Evolutionary conservation across 1,140 invertebrate genomes (phyloP).

Genomic region (Formica exsecta): DNA sequence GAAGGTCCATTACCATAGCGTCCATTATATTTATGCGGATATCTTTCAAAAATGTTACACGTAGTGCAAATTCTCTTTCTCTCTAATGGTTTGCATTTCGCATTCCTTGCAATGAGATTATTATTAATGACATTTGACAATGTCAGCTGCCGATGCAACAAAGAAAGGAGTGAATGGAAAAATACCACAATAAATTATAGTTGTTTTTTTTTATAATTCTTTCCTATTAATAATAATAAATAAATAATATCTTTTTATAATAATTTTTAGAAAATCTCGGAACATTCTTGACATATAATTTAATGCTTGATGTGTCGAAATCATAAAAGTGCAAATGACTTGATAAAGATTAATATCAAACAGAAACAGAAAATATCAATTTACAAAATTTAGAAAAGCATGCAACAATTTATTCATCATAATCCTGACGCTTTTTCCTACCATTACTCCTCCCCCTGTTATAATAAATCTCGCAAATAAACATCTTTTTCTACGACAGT

Average conservation of each 20-base stretch:
- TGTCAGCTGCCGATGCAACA: neutral
- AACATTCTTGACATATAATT: neutral
- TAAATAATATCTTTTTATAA: no score
- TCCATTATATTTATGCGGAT: neutral
- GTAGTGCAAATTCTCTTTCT: neutral
- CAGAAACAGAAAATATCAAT: neutral
- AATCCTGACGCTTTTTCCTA: neutral
- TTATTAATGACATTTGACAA: neutral
- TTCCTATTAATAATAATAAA: neutral
- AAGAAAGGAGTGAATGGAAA: neutral
- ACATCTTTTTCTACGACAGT: neutral
- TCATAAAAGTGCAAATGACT: neutral
- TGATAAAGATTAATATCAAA: constrained; percentile 8
- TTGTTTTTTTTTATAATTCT: neutral
- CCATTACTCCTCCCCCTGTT: neutral
- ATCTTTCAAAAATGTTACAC: constrained; percentile 22
- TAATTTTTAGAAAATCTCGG: neutral
- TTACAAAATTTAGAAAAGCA: neutral
- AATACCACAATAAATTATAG: neutral
- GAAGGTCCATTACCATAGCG: constrained; percentile 5
- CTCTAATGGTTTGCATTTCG: neutral
- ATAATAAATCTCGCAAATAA: neutral
- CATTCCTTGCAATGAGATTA: neutral
- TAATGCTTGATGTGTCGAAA: neutral
- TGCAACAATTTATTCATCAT: constrained; percentile 17